Evolutionary conservation across 2,888 invertebrate genomes (phyloP), one percentile per base, ranked within the genome.

Genomic region (Apamea monoglypha): DNA sequence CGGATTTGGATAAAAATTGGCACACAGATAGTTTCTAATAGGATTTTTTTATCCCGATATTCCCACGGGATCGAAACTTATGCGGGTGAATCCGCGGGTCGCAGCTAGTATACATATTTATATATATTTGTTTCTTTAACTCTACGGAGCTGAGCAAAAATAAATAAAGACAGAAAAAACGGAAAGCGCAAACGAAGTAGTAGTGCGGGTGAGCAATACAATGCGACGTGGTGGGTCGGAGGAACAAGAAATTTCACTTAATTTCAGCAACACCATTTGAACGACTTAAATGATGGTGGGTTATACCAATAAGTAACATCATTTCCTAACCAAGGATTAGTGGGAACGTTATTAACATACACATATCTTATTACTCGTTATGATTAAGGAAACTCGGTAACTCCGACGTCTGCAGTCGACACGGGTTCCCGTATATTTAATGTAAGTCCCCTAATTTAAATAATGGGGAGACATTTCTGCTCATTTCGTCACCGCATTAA

Each of bases 371-470:
- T 67, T 29, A 80, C 68, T 68, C 63, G 16, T 12, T 64, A 70
- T 87, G 74, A 85, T 85, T 80, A 80, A 75, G 72, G 69, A 72
- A 68, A 79, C 32, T 72, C 69, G 32, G 68, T 70, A 77, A 77
- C 74, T 82, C 68, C 47, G 61, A 47, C 76, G 67, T 70, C 89
- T 87, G 89, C 76, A 76, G 78, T 50, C 73, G 87, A 87, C 87
- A 81, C 50, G 82, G 70, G 70, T 68, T 36, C 71, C 74, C 73
- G 74, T 75, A 77, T 80, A 80, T 80, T 85, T 76, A 82, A 76
- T 71, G 63, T 74, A 77, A 84, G 84, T 56, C 67, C 79, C 78
- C 68, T 87, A 74, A 87, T 88, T 88, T 88, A 82, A 88, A 88
- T 88, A 88, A 87, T 63, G 83, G 76, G 61, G 47, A 47, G 53